phyloP scores from a whole-genome alignment of 2,888 invertebrate species.

The Pristionchus entomophagus region DNA sequence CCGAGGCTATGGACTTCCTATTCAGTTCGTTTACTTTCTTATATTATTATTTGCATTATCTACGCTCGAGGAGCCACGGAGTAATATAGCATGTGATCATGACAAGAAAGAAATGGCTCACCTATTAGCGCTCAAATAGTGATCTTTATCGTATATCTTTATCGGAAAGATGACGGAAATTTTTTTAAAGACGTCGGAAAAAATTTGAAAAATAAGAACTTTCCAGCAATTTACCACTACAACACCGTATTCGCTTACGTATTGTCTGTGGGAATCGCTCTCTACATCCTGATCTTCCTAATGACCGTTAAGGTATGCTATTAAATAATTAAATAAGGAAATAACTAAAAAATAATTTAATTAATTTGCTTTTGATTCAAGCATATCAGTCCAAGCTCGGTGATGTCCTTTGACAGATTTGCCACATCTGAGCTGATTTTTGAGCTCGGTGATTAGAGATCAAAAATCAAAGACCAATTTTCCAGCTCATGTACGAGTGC shows the following conservation, averaged over 20 bases:
- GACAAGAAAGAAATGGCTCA: too few relatives aligned
- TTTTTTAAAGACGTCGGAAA: neutral
- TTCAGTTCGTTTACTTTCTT: constrained; percentile 37
- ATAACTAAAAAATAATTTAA: too few relatives aligned
- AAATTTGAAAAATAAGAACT: neutral
- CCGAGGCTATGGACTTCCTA: constrained; percentile 15
- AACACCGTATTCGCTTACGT: neutral
- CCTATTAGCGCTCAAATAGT: neutral
- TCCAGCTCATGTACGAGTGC: constrained; percentile 28
- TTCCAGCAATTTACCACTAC: constrained; percentile 37
- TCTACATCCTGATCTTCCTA: neutral
- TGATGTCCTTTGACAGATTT: neutral
- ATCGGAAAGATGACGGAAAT: neutral
- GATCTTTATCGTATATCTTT: neutral
- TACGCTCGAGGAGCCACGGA: too few relatives aligned
- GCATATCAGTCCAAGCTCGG: too few relatives aligned
- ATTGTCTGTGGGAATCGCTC: neutral
- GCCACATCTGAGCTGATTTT: neutral
- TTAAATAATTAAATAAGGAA: too few relatives aligned
- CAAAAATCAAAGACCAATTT: neutral
- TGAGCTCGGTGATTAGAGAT: too few relatives aligned
- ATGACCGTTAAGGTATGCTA: neutral
- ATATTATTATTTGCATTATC: too few relatives aligned
- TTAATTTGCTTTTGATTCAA: neutral
- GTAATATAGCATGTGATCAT: too few relatives aligned